Percentiles rank a stretch among this genome's conserved stretches.
Evolutionary conservation across 2,113 vertebrate species (phyloP).

Genomic region (Cavia aperea): DNA sequence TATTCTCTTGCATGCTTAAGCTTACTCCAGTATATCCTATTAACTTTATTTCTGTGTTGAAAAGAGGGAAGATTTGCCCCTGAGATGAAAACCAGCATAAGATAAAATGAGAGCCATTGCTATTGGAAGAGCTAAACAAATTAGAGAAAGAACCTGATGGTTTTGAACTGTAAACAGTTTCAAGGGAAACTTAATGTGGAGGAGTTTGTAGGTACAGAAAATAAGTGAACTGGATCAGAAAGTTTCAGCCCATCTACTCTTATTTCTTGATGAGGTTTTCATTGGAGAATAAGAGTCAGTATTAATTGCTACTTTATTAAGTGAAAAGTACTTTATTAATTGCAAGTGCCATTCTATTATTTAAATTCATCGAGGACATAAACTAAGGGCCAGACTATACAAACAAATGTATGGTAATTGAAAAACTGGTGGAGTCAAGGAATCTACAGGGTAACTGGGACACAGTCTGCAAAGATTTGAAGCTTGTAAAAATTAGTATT

Average conservation of each 20-base stretch:
- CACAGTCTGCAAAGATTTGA: background rate
- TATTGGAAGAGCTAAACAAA: background rate
- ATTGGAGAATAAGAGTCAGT: background rate
- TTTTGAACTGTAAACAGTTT: background rate
- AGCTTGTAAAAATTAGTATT: background rate
- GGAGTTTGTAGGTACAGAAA: background rate
- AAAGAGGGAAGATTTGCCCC: background rate
- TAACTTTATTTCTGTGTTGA: background rate
- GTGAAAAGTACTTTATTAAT: background rate
- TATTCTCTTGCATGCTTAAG: background rate
- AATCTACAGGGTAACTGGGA: background rate
- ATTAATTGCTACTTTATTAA: constrained; percentile 3
- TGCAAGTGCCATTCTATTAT: background rate
- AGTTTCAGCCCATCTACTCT: background rate
- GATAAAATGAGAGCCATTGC: background rate
- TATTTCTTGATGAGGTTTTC: background rate
- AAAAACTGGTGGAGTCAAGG: background rate
- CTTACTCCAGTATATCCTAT: background rate
- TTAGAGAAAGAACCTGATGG: background rate
- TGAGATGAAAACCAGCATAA: background rate
- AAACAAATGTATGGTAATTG: background rate
- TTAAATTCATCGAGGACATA: background rate
- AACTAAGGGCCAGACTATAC: background rate
- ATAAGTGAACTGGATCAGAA: background rate
- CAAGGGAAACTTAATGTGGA: background rate